A percentile compares a stretch with the other conserved stretches of the same genome.
Conservation (phyloP, 2,888 invertebrate species). For the Halictus quadricinctus region DNA sequence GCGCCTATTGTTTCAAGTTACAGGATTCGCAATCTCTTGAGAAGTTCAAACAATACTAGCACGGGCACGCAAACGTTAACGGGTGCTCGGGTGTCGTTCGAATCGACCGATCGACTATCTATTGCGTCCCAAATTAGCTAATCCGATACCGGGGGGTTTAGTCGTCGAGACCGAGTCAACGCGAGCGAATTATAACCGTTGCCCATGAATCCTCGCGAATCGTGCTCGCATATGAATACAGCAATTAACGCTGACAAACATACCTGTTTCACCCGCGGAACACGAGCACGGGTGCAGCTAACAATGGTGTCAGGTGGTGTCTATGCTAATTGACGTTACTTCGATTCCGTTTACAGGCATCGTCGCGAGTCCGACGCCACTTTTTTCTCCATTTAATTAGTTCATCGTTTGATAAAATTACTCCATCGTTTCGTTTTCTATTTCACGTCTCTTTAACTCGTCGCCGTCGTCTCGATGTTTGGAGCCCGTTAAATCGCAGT, state of each 20-base stretch:
- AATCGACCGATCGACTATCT: conserved; percentile 16
- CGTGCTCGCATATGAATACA: conserved; percentile 17
- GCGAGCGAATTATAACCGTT: conserved; percentile 11
- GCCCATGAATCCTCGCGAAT: neutral
- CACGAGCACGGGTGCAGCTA: neutral
- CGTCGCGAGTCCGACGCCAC: neutral
- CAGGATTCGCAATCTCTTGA: neutral
- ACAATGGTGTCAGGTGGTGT: neutral
- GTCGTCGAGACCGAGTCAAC: conserved; percentile 2
- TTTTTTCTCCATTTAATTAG: neutral
- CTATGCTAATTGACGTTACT: conserved; percentile 21
- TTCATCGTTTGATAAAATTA: neutral
- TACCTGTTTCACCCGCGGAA: conserved; percentile 16
- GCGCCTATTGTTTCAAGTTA: neutral
- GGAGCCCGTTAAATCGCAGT: neutral
- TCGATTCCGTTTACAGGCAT: neutral
- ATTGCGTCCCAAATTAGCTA: conserved; percentile 31
- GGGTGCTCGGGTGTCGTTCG: conserved; percentile 8
- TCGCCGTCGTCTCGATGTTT: neutral
- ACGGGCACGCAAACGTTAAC: neutral
- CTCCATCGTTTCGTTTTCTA: neutral
- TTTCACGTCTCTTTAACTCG: neutral
- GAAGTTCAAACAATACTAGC: neutral
- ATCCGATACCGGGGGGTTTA: conserved; percentile 29
- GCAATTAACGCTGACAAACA: conserved; percentile 48